These are phyloP conservation scores for Triplophysa tibetana DNA, from an alignment of 2,113 vertebrate genomes.

Conservation along the genomic window DNA sequence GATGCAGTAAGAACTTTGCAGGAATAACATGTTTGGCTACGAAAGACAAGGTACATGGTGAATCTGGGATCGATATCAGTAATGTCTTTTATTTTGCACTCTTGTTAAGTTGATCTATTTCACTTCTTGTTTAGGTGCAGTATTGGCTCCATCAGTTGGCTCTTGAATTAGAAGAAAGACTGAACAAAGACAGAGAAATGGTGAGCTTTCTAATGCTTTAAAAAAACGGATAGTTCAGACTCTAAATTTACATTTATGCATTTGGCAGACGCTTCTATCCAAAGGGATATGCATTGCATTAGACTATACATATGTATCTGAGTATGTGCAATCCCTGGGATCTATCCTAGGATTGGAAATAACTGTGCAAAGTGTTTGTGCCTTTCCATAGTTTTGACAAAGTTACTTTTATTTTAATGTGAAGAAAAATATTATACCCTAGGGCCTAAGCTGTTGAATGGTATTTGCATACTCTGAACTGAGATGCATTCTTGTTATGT, in stretches of 20 bases:
- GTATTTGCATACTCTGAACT: too few relatives aligned
- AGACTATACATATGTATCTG: too few relatives aligned
- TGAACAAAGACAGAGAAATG: slow-evolving; percentile 86
- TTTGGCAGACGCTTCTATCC: too few relatives aligned
- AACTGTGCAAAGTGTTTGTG: too few relatives aligned
- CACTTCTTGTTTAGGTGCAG: slow-evolving; percentile 77
- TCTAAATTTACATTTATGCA: neutral
- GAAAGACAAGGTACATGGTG: slow-evolving; percentile 79
- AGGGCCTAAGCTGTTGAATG: too few relatives aligned
- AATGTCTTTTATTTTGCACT: neutral
- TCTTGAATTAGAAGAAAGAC: slow-evolving; percentile 89
- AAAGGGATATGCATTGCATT: too few relatives aligned
- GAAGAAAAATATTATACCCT: too few relatives aligned
- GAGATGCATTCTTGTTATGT: neutral
- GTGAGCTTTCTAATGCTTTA: slow-evolving; percentile 69
- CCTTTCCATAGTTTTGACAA: too few relatives aligned
- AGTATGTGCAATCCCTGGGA: too few relatives aligned
- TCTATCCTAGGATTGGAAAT: too few relatives aligned
- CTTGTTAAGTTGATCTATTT: neutral
- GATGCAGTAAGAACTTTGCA: slow-evolving; percentile 94
- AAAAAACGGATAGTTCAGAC: neutral
- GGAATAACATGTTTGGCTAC: slow-evolving; percentile 84
- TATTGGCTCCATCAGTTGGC: slow-evolving; percentile 93
- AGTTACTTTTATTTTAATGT: too few relatives aligned
- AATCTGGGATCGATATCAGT: neutral